phyloP scores from a whole-genome alignment of 2,888 invertebrate species.

The Heliothis peltigera region DNA sequence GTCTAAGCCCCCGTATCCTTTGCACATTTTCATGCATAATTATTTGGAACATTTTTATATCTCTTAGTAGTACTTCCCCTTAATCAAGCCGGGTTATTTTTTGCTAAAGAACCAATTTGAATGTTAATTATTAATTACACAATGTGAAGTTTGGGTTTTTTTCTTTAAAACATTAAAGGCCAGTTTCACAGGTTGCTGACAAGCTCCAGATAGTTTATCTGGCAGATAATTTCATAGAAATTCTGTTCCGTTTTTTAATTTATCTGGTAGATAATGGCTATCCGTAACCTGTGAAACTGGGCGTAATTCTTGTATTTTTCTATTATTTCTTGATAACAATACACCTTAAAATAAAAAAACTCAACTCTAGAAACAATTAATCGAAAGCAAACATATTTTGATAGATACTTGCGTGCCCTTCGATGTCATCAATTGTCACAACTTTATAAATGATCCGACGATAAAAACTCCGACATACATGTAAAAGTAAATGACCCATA shows the following conservation, averaged over 20 bases:
- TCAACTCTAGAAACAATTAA: too few species aligned
- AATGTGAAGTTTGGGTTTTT: background rate
- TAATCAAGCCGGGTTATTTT: conserved; percentile 35
- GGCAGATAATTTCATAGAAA: too few species aligned
- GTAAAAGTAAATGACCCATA: conserved; percentile 40
- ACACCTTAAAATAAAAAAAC: too few species aligned
- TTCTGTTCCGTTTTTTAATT: background rate
- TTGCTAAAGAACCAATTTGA: conserved; percentile 20
- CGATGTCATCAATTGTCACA: conserved; percentile 17
- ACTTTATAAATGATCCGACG: conserved; percentile 28
- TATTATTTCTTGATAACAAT: too few species aligned
- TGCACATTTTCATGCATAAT: conserved; percentile 36
- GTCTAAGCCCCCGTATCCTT: conserved; percentile 31
- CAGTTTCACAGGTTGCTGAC: too few species aligned
- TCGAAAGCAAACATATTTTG: too few species aligned
- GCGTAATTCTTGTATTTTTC: too few species aligned
- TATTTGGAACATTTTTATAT: conserved; percentile 19
- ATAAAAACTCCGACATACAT: conserved; percentile 37
- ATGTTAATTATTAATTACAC: conserved; percentile 19
- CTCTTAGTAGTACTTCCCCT: background rate
- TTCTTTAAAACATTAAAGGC: background rate
- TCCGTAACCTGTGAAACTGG: too few species aligned
- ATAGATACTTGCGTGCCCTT: conserved; percentile 3
- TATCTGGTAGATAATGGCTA: background rate
- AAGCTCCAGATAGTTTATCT: too few species aligned